These are phyloP conservation scores for Bicyclus anynana DNA, from an alignment of 1,140 invertebrate species.

Conservation along the genomic window DNA sequence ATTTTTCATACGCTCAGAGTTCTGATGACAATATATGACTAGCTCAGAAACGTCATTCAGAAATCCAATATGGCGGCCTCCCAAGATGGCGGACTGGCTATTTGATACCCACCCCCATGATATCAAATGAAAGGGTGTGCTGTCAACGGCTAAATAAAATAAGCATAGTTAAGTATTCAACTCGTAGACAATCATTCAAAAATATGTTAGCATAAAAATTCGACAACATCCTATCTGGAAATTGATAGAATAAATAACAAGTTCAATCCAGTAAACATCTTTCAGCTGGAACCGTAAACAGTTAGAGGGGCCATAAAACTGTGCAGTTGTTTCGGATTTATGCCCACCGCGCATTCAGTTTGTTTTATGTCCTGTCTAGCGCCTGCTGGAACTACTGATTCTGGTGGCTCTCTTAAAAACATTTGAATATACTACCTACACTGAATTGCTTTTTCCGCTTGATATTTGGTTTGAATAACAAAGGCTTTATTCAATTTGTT, in stretches of 20 bases:
- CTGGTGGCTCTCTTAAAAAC: neutral
- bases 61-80: too few relatives aligned
- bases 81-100: too few relatives aligned
- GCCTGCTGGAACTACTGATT: constrained; percentile 1
- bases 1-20: too few relatives aligned
- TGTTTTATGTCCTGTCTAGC: constrained; percentile 7
- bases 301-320: constrained; percentile 15
- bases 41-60: too few relatives aligned
- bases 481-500: too few relatives aligned
- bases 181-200: neutral
- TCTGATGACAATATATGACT: too few relatives aligned
- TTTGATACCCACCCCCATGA: too few relatives aligned
- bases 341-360: constrained; percentile 3
- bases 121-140: too few relatives aligned
- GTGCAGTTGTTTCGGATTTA: constrained; percentile 14
- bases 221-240: neutral
- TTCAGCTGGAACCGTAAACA: constrained; percentile 8
- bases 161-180: too few relatives aligned
- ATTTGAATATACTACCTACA: neutral
- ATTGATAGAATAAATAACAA: neutral
- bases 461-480: too few relatives aligned
- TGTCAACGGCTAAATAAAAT: too few relatives aligned
- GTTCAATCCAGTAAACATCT: constrained; percentile 8
- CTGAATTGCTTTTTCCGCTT: neutral
- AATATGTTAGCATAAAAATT: neutral